Percentiles rank a stretch among this genome's conserved stretches.
These are phyloP conservation scores for Sericinus montela DNA, from an alignment of 2,888 invertebrate genomes.

Conservation along the genomic window DNA sequence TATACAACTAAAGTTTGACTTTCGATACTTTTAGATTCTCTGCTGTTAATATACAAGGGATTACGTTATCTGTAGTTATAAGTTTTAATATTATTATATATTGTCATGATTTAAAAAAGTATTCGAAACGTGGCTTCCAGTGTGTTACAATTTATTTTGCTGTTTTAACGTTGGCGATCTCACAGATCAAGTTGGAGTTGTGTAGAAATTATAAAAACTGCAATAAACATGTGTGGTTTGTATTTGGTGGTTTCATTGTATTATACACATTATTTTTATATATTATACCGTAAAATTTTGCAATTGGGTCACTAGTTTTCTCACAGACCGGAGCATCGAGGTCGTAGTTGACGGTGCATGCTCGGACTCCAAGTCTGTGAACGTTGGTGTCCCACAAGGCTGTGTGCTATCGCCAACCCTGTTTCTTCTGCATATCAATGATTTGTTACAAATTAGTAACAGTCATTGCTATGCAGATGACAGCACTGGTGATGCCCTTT, in stretches of 20 bases:
- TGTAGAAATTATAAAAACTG: conserved; percentile 39
- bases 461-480: too few relatives aligned
- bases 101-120: conserved; percentile 1
- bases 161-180: conserved; percentile 43
- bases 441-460: too few relatives aligned
- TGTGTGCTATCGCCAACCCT: too few relatives aligned
- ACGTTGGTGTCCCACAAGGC: too few relatives aligned
- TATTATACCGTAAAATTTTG: too few relatives aligned
- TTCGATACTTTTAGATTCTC: background rate
- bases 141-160: conserved; percentile 29
- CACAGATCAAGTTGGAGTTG: conserved; percentile 39
- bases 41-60: conserved; percentile 1
- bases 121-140: conserved; percentile 37
- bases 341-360: too few relatives aligned
- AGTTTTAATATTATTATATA: conserved; percentile 11
- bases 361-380: too few relatives aligned
- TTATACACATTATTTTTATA: background rate
- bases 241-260: conserved; percentile 18
- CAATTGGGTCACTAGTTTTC: too few relatives aligned
- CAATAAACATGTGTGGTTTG: conserved; percentile 62
- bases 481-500: too few relatives aligned
- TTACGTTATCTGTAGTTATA: conserved; percentile 11
- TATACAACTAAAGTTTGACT: conserved; percentile 5
- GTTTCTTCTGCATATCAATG: too few relatives aligned
- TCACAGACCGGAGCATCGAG: too few relatives aligned